Percentiles rank a stretch among this genome's conserved stretches.
Conservation (phyloP, 2,888 invertebrate genomes). For the Idaea biselata region DNA sequence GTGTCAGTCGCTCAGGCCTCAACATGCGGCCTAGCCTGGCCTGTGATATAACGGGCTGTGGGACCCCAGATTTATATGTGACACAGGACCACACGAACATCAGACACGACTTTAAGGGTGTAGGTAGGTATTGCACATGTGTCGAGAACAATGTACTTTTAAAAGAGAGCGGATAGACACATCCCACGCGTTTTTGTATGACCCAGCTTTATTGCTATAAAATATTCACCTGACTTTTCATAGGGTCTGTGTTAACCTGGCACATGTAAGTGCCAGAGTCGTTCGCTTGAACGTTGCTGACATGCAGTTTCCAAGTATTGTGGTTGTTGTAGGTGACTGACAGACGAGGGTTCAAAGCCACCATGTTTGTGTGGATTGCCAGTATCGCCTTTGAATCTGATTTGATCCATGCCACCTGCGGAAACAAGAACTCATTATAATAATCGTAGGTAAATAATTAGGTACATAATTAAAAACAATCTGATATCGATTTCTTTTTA, state of each 20-base stretch:
- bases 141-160: too few relatives aligned
- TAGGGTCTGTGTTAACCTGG: constrained; percentile 95
- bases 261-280: constrained; percentile 97
- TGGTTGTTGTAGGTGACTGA: constrained; percentile 95
- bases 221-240: constrained; percentile 88
- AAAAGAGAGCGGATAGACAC: too few relatives aligned
- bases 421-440: constrained; percentile 35
- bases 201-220: not conserved
- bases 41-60: too few relatives aligned
- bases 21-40: too few relatives aligned
- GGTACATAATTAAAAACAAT: not conserved
- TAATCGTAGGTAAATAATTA: not conserved
- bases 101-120: too few relatives aligned
- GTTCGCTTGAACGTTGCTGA: constrained; percentile 93
- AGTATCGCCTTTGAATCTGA: constrained; percentile 94
- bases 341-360: constrained; percentile 91
- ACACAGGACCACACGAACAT: too few relatives aligned
- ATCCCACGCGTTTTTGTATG: too few relatives aligned
- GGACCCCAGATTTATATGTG: too few relatives aligned
- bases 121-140: too few relatives aligned
- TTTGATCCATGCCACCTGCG: constrained; percentile 94
- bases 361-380: constrained; percentile 94
- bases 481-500: not conserved
- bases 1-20: too few relatives aligned
- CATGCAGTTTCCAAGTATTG: constrained; percentile 95